Base-by-base conservation (phyloP, 92 coral and sea anemone genomes). In the Plumapathes pennacea region DNA sequence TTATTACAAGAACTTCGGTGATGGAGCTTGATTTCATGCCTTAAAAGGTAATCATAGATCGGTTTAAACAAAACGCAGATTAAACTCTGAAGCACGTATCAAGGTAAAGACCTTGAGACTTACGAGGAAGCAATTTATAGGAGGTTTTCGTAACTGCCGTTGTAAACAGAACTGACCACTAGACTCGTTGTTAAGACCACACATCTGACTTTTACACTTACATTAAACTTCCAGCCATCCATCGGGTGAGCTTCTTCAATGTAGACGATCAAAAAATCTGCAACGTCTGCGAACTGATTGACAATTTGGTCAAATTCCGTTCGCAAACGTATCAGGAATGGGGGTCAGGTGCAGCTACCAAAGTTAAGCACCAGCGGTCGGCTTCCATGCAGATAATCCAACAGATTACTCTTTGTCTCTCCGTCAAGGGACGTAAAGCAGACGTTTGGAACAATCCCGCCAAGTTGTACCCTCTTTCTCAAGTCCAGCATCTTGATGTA, bases 261-360 rank as follows among this genome's bases (percentile, higher is more conserved):
- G 74, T 90, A 90, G 25, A 90, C 67, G 12, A 90, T 78, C 11
- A 83, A 74, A 69, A 90, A 90, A 42, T 90, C 97, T 11, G 87
- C 97, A 29, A 76, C 71, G 27, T 82, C 89, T 25, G 58, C 57
- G 64, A 77, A 90, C 20, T 68, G 78, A 3, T 69, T 54, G 47
- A 81, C 90, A 44, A 85, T 62, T 11, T 72, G 74, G 29, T 62
- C 54, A 51, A 90, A 83, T 49, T 65, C 71, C 56, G 70, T 85
- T 69, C 55, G 62, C 72, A 85, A 64, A 38, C 80, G 74, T 69
- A 77, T 69, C 69, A 34, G 39, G 51, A 90, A 90, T 45, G 90
- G 84, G 5, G 97, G 95, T 78, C 97, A 90, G 62, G 77, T 81
- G 2, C 85, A 81, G 53, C 95, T 81, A 4, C 97, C 97, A 54